Percentiles rank a stretch among this genome's conserved stretches.
phyloP scores from a whole-genome alignment of 2,113 vertebrate species.

The Rousettus leschenaultii region DNA sequence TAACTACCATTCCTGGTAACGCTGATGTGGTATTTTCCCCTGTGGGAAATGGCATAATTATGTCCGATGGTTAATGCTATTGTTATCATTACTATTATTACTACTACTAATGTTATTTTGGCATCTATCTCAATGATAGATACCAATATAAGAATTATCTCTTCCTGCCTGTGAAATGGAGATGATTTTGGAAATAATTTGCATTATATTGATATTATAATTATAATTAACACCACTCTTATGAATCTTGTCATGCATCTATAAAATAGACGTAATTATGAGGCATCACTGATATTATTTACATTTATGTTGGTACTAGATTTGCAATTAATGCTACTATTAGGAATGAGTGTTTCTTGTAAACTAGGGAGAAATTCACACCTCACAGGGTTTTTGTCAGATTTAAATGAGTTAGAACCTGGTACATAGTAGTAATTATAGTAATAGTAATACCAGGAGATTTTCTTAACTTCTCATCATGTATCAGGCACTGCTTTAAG shows the following conservation, averaged over 20 bases:
- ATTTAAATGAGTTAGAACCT: background rate
- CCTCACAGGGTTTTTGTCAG: background rate
- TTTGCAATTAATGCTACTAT: background rate
- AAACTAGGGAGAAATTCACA: conserved; percentile 11
- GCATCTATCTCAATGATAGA: background rate
- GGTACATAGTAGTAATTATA: background rate
- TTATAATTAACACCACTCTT: background rate
- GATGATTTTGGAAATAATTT: conserved; percentile 8
- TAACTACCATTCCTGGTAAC: background rate
- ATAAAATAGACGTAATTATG: background rate
- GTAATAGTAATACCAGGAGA: background rate
- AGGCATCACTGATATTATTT: background rate
- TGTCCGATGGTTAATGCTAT: background rate
- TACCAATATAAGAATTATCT: background rate
- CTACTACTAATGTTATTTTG: background rate
- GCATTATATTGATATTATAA: background rate
- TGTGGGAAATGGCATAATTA: conserved; percentile 1
- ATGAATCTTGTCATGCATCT: background rate
- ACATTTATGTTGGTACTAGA: background rate
- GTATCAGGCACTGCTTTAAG: background rate
- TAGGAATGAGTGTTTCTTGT: background rate
- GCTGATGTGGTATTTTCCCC: background rate
- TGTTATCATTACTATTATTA: background rate
- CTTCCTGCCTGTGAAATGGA: background rate
- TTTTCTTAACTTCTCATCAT: background rate